Conservation (phyloP, 2,113 vertebrate species). For the Sylvietta virens region DNA sequence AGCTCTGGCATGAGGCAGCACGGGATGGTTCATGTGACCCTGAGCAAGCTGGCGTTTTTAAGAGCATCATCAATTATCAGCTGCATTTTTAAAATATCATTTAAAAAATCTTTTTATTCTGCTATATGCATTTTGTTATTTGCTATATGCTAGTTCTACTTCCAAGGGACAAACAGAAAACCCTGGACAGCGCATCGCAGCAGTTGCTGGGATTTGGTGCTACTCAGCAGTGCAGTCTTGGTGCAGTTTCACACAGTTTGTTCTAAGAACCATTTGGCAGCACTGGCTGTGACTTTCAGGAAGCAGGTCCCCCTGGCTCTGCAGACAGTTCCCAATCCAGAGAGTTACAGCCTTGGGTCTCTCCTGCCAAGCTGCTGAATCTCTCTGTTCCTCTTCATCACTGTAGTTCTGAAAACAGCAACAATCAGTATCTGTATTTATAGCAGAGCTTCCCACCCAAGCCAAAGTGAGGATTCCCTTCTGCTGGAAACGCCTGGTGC, state of each 20-base stretch:
- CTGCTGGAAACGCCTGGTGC: background rate
- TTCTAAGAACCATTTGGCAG: background rate
- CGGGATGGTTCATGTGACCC: fast-evolving
- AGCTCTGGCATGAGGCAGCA: background rate
- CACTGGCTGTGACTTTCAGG: fast-evolving
- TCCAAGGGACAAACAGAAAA: background rate
- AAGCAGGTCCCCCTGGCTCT: background rate
- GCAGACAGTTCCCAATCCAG: background rate
- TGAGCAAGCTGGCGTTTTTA: background rate
- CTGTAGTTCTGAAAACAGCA: background rate
- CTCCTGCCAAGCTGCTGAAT: background rate
- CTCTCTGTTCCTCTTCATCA: background rate
- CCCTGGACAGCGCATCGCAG: background rate
- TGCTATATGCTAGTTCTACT: background rate
- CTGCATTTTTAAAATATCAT: background rate
- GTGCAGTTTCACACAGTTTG: background rate
- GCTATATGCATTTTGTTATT: background rate
- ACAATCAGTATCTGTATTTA: background rate
- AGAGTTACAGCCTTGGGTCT: background rate
- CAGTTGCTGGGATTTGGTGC: background rate
- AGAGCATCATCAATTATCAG: background rate
- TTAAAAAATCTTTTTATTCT: background rate
- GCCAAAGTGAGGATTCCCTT: background rate
- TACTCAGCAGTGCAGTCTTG: background rate
- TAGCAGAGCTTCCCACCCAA: background rate